Evolutionary conservation across 2,113 vertebrate genomes (phyloP), one percentile per base, ranked within the genome.

Genomic region (Corvus cornix): DNA sequence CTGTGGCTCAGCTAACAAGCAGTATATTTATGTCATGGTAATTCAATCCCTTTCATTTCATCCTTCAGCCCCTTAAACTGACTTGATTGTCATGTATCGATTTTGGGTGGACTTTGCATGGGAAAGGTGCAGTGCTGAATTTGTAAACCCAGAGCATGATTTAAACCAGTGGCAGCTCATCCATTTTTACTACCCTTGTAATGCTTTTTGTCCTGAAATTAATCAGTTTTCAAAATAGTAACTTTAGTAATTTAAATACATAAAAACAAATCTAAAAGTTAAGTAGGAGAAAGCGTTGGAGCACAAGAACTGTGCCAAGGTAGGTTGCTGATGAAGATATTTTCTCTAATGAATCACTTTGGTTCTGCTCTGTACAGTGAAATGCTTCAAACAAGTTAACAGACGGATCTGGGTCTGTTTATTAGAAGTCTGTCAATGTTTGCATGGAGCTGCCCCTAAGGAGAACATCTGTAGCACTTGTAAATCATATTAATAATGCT

Each of bases 11-110:
- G 81, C 70, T 93, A 94, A 96, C 66, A 13, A 90, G 90, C 55
- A 85, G 62, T 89, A 13, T 85, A 82, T 97, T 94, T 93, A 78
- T 94, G 90, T 87, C 82, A 22, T 26, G 53, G 84, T 85, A 91
- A 91, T 91, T 87, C 66, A 87, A 10, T 93, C 87, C 28, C 81
- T 95, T 94, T 67, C 35, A 37, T 87, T 84, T 89, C 49, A 72
- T 91, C 92, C 66, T 79, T 87, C 89, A 63, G 59, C 89, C 64
- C 53, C 52, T 87, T 75, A 56, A 93, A 89, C 74, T 27, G 53
- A 18, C 77, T 84, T 43, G 87, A 84, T 84, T 72, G 84, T 64
- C 28, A 0, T 46, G 4, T 84, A 64, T 91, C 91, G 91, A 79
- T 89, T 87, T 55, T 55, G 55, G 55, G 23, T 33, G 13, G 59